Evolutionary conservation across 2,888 invertebrate genomes (phyloP).

Genomic region (Eupithecia abbreviata): DNA sequence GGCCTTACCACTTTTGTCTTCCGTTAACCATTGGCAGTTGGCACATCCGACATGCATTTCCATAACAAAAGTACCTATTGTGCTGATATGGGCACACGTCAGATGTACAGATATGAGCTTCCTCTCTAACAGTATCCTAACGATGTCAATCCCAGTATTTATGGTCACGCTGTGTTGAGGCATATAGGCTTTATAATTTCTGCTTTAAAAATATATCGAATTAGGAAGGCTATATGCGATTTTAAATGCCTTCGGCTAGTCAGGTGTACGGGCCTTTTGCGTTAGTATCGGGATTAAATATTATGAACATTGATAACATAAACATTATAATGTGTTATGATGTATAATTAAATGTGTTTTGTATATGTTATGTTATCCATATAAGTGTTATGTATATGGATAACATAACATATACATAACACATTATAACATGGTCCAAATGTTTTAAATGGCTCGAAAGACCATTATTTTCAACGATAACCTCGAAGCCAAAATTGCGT

Average conservation of each 20-base stretch:
- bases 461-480: neutral
- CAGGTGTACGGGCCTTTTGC: neutral
- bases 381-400: no score
- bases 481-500: neutral
- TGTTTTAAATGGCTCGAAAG: conserved; percentile 1
- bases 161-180: conserved; percentile 35
- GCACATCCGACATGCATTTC: conserved; percentile 30
- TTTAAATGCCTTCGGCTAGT: neutral
- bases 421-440: no score
- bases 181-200: neutral
- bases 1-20: neutral
- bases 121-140: conserved; percentile 48
- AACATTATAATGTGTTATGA: no score
- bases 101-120: conserved; percentile 57
- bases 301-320: no score
- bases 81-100: conserved; percentile 45
- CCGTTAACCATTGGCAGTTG: conserved; percentile 12
- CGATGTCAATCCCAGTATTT: conserved; percentile 47
- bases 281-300: neutral
- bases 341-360: no score
- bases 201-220: neutral
- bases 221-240: neutral
- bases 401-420: no score
- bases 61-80: conserved; percentile 28
- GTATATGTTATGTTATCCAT: no score